phyloP scores from a whole-genome alignment of 2,888 invertebrate species.

The Tipula unca region DNA sequence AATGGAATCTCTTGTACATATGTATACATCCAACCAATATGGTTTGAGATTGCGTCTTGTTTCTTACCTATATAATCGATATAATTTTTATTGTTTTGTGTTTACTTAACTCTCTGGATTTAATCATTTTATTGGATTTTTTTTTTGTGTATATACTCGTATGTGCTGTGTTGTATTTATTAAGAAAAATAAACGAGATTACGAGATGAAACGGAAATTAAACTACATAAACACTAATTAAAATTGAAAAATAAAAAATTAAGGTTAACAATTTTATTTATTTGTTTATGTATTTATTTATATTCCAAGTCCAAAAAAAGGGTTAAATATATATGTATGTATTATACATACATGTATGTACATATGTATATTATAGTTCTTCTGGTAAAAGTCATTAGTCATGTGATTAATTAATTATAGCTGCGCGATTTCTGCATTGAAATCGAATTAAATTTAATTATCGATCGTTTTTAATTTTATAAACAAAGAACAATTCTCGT shows the following conservation, averaged over 20 bases:
- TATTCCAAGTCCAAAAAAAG: not conserved
- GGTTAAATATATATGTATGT: not conserved
- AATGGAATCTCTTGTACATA: not conserved
- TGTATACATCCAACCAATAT: not conserved
- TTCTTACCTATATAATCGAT: not conserved
- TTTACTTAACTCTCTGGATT: conserved; percentile 8
- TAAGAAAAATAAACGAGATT: not conserved
- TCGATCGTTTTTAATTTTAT: not conserved
- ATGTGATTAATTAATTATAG: conserved; percentile 8
- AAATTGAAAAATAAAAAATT: not conserved
- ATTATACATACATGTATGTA: too few relatives aligned
- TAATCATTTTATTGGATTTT: not conserved
- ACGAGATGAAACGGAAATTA: conserved; percentile 14
- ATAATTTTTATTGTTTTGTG: not conserved
- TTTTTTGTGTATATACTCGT: not conserved
- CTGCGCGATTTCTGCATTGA: not conserved
- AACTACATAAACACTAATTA: conserved; percentile 8
- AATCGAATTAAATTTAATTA: not conserved
- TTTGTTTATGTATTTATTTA: not conserved
- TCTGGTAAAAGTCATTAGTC: not conserved
- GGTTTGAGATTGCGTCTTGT: not conserved
- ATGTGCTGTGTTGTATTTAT: not conserved
- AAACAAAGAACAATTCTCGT: not conserved
- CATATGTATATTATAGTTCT: not conserved
- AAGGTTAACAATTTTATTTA: conserved; percentile 14